Percentiles rank a stretch among this genome's conserved stretches.
Conservation (phyloP, 2,113 vertebrate genomes). For the Puntigrus tetrazona region DNA sequence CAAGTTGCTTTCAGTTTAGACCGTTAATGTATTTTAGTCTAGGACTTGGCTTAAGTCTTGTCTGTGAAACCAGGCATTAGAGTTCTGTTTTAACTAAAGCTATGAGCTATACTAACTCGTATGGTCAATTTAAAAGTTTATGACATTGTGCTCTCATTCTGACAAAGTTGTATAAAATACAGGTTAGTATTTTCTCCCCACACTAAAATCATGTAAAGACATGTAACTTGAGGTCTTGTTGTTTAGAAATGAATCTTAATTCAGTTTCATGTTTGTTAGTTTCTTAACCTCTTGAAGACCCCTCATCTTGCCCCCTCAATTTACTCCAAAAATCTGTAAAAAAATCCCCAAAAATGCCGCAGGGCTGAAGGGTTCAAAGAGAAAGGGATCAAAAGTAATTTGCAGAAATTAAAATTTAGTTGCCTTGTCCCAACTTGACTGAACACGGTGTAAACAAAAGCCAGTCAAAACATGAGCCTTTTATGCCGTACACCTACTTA, state of each 20-base stretch:
- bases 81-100: background rate
- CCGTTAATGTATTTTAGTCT: too few species aligned
- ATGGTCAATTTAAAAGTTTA: background rate
- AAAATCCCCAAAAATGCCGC: too few species aligned
- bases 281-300: too few species aligned
- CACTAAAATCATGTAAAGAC: background rate
- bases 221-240: too few species aligned
- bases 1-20: background rate
- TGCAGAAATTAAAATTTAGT: background rate
- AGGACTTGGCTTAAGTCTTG: too few species aligned
- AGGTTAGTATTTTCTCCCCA: background rate
- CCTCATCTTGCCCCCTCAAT: too few species aligned
- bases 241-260: too few species aligned
- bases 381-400: background rate
- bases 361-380: too few species aligned
- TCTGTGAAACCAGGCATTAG: background rate
- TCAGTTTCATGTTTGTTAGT: too few species aligned
- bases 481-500: background rate
- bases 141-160: background rate
- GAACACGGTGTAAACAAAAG: background rate
- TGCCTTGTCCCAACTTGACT: background rate
- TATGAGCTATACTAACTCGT: background rate
- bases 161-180: background rate
- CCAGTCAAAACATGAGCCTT: background rate
- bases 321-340: too few species aligned